Percentiles rank a stretch among this genome's conserved stretches.
Conservation (phyloP, 2,888 invertebrate species). For the Tuta absoluta region DNA sequence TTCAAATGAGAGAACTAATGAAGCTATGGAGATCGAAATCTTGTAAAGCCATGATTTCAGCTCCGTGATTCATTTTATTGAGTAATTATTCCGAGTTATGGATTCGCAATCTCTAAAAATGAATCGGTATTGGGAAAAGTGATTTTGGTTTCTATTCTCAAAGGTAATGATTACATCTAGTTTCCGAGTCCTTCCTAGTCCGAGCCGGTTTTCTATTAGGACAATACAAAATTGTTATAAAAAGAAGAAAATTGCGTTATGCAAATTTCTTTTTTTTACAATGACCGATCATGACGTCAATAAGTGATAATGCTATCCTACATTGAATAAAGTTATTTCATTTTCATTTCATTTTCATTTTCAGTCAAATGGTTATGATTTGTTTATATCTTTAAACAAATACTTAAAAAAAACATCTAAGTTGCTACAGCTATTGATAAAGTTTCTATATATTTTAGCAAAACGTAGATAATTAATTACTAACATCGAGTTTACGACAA, state of each 20-base stretch:
- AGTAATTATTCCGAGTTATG: not conserved
- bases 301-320: too few relatives aligned
- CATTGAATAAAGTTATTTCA: too few relatives aligned
- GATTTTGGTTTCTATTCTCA: not conserved
- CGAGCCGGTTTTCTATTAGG: too few relatives aligned
- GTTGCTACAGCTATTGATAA: not conserved
- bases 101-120: not conserved
- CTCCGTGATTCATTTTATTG: slow-evolving; percentile 1
- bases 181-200: too few relatives aligned
- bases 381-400: too few relatives aligned
- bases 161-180: not conserved
- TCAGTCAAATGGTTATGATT: too few relatives aligned
- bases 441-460: not conserved
- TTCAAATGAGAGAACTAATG: slow-evolving; percentile 13
- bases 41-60: not conserved
- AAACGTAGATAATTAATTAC: not conserved
- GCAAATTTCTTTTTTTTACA: too few relatives aligned
- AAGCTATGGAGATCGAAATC: slow-evolving; percentile 15
- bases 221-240: too few relatives aligned
- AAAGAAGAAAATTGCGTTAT: too few relatives aligned
- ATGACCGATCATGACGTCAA: too few relatives aligned
- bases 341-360: too few relatives aligned
- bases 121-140: not conserved
- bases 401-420: too few relatives aligned
- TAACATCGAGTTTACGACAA: not conserved